Conservation (phyloP, 2,888 invertebrate genomes). For the Norana najaformis region DNA sequence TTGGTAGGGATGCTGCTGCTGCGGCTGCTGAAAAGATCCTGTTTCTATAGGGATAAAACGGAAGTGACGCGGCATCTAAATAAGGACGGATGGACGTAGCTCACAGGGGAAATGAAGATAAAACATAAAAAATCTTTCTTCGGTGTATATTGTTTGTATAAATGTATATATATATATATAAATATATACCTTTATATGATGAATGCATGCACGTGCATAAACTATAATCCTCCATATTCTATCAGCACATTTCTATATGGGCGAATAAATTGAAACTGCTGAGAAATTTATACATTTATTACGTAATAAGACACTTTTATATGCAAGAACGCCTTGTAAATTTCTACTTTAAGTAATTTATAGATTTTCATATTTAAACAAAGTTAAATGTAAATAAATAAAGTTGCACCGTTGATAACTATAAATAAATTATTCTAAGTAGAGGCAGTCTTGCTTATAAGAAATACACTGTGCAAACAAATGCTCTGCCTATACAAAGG, state of each 20-base stretch:
- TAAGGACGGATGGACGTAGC: not conserved
- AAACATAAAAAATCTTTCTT: not conserved
- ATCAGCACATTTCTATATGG: not conserved
- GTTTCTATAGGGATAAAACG: not conserved
- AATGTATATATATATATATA: not conserved
- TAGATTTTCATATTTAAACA: too few relatives aligned
- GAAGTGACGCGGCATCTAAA: not conserved
- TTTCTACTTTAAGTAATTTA: too few relatives aligned
- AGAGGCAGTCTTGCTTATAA: too few relatives aligned
- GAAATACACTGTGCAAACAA: too few relatives aligned
- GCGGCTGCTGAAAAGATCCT: not conserved
- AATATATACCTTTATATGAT: not conserved
- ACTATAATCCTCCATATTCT: not conserved
- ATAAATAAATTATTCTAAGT: too few relatives aligned
- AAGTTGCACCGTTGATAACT: too few relatives aligned
- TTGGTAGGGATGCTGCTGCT: not conserved
- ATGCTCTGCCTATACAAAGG: too few relatives aligned
- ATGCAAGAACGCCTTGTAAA: not conserved
- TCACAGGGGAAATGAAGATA: not conserved
- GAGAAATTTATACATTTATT: not conserved
- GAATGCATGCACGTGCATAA: not conserved
- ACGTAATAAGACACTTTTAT: not conserved
- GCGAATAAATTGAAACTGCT: not conserved
- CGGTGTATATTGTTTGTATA: too few relatives aligned
- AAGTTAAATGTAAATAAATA: too few relatives aligned